Conservation (phyloP, 2,888 invertebrate genomes). For the Leptinotarsa rubiginosa region DNA sequence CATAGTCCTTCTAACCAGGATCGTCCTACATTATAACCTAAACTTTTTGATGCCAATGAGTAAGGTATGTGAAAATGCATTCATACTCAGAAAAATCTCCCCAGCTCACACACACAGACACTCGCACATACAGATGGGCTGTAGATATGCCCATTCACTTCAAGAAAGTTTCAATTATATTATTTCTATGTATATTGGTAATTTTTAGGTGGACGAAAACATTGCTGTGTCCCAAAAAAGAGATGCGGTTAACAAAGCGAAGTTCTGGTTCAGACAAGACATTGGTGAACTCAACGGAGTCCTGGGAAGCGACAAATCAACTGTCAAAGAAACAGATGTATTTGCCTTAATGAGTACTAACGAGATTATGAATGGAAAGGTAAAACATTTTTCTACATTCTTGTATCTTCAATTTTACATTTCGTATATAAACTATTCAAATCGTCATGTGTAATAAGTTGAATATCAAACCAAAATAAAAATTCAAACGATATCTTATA, state of each 20-base stretch:
- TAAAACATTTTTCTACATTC: conserved; percentile 55
- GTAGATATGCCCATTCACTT: too few relatives aligned
- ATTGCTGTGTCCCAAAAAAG: conserved; percentile 94
- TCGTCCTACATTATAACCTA: conserved; percentile 94
- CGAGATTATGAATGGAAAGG: conserved; percentile 97
- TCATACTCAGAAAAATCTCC: too few relatives aligned
- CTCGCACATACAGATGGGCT: too few relatives aligned
- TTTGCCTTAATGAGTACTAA: conserved; percentile 80
- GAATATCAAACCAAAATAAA: too few relatives aligned
- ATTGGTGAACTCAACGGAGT: conserved; percentile 68
- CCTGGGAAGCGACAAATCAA: conserved; percentile 27
- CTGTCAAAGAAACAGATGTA: conserved; percentile 8
- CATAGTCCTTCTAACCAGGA: conserved; percentile 95
- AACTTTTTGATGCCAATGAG: conserved; percentile 99
- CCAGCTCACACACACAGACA: too few relatives aligned
- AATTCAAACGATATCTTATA: too few relatives aligned
- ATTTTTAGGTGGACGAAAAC: conserved; percentile 85
- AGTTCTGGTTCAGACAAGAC: conserved; percentile 94
- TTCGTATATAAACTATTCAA: too few relatives aligned
- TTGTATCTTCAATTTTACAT: too few relatives aligned
- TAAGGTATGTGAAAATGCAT: conserved; percentile 68
- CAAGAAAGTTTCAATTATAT: too few relatives aligned
- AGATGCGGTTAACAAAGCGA: conserved; percentile 84
- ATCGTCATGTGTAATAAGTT: too few relatives aligned
- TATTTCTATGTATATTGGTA: background rate